Evolutionary conservation across 2,797 vertebrate genomes (phyloP).

Genomic region (Rhadinocentrus ornatus): DNA sequence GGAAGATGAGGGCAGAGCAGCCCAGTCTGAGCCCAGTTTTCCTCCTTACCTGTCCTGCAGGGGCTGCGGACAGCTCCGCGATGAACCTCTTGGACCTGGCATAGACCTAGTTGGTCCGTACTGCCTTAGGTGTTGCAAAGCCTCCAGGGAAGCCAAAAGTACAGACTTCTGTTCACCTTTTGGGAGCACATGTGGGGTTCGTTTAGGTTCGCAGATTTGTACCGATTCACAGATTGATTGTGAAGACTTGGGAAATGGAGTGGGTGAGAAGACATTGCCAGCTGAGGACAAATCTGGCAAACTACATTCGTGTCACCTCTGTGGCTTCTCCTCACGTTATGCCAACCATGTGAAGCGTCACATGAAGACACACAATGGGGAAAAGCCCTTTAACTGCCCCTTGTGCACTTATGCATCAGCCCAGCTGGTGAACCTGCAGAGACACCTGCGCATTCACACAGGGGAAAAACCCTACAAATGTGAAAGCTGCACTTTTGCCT

Average conservation of each 20-base stretch:
- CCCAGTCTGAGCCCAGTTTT: slow-evolving; percentile 75
- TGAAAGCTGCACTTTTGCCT: slow-evolving; percentile 92
- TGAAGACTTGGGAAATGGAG: slow-evolving; percentile 39
- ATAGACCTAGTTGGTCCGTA: slow-evolving; percentile 84
- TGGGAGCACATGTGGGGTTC: slow-evolving; percentile 62
- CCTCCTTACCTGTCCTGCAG: slow-evolving; percentile 85
- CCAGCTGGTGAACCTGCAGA: slow-evolving; percentile 96
- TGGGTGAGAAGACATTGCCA: slow-evolving; percentile 50
- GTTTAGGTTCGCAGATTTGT: slow-evolving; percentile 36
- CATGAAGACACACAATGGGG: slow-evolving; percentile 99
- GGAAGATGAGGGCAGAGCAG: slow-evolving; percentile 72
- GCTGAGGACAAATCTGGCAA: slow-evolving; percentile 77
- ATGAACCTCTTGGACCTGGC: slow-evolving; percentile 84
- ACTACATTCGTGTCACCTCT: slow-evolving; percentile 92
- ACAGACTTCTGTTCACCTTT: slow-evolving; percentile 74
- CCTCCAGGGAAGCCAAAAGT: slow-evolving; percentile 66
- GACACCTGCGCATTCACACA: slow-evolving; percentile 95
- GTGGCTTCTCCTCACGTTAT: slow-evolving; percentile 95
- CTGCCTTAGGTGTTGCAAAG: slow-evolving; percentile 84
- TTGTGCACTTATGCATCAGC: slow-evolving; percentile 95
- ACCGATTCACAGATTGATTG: slow-evolving; percentile 41
- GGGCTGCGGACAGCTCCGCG: slow-evolving; percentile 87
- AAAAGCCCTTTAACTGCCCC: slow-evolving; percentile 95
- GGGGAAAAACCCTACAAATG: slow-evolving; percentile 98
- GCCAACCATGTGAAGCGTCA: slow-evolving; percentile 98